Evolutionary conservation across 2,888 invertebrate genomes (phyloP).

Genomic region (Graphium colonna): DNA sequence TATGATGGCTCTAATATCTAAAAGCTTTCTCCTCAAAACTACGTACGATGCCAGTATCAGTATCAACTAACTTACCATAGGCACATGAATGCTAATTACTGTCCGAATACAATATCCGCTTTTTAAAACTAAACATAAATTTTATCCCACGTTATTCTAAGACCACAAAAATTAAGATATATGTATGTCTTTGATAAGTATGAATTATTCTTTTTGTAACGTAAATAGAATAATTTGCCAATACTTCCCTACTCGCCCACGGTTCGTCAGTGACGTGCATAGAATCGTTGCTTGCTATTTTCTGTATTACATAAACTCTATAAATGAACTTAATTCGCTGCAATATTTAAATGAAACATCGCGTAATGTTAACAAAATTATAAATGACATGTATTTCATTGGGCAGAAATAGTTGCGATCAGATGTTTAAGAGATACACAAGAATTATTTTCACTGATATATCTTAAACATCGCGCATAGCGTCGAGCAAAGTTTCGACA

Average conservation of each 20-base stretch:
- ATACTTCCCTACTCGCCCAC: conserved; percentile 13
- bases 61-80: conserved; percentile 73
- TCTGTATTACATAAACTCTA: conserved; percentile 35
- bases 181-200: conserved; percentile 26
- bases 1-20: conserved; percentile 71
- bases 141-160: conserved; percentile 58
- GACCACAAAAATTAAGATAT: conserved; percentile 45
- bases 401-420: background rate
- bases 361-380: background rate
- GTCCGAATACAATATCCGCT: conserved; percentile 54
- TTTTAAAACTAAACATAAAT: conserved; percentile 43
- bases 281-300: conserved; percentile 17
- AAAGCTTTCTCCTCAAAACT: conserved; percentile 67
- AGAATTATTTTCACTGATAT: conserved; percentile 28
- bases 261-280: conserved; percentile 12
- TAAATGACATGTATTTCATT: background rate
- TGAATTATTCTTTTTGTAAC: conserved; percentile 21
- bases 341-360: conserved; percentile 22
- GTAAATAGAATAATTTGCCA: conserved; percentile 23
- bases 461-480: conserved; percentile 29
- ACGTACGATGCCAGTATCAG: conserved; percentile 55
- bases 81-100: conserved; percentile 62
- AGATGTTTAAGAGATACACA: conserved; percentile 12
- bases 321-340: conserved; percentile 28
- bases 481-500: conserved; percentile 12